phyloP scores from a whole-genome alignment of 2,888 invertebrate species.

The Gymnocheta viridis region DNA sequence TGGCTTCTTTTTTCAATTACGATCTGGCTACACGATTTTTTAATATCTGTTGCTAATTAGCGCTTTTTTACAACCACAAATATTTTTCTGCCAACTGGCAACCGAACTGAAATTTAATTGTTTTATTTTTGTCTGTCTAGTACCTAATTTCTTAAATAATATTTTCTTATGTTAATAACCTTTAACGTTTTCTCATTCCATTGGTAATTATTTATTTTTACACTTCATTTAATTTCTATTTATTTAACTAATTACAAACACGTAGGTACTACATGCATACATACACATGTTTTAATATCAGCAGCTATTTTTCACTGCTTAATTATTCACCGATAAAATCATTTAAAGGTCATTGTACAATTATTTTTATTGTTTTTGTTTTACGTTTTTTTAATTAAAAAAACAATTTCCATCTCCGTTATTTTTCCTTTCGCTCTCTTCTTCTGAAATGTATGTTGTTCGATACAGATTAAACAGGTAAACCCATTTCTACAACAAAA shows the following conservation, averaged over 20 bases:
- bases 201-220: background rate
- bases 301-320: background rate
- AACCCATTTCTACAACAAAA: too few relatives aligned
- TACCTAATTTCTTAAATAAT: too few relatives aligned
- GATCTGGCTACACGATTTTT: too few relatives aligned
- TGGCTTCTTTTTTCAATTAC: too few relatives aligned
- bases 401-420: background rate
- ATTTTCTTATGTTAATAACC: background rate
- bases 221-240: background rate
- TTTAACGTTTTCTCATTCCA: background rate
- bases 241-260: background rate
- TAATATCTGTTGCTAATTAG: too few relatives aligned
- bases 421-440: background rate
- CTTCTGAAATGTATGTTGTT: background rate
- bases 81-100: too few relatives aligned
- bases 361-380: conserved; percentile 6
- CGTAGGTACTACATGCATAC: background rate
- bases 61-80: too few relatives aligned
- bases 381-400: background rate
- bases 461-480: too few relatives aligned
- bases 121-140: too few relatives aligned
- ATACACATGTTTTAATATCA: background rate
- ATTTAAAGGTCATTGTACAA: conserved; percentile 58
- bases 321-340: conserved; percentile 37
- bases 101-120: too few relatives aligned